phyloP scores from a whole-genome alignment of 2,888 invertebrate species.

The Eustalomyia histrio region DNA sequence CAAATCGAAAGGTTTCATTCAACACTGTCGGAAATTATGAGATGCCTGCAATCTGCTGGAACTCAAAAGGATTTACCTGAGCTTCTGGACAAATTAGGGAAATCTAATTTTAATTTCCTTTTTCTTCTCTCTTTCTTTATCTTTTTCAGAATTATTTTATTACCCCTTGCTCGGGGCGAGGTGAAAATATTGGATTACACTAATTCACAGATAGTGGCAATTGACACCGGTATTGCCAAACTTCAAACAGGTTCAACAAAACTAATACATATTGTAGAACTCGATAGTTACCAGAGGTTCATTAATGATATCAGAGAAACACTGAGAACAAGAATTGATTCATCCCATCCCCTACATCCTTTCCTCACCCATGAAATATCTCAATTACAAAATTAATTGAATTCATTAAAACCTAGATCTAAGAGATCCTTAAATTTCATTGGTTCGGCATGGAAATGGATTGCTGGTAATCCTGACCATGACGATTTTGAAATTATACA shows the following conservation, averaged over 20 bases:
- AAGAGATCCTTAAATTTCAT: not conserved
- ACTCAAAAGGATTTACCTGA: conserved; percentile 19
- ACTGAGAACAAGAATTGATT: not conserved
- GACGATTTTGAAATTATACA: too few species aligned
- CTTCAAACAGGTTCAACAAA: too few species aligned
- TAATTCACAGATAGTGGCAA: conserved; percentile 24
- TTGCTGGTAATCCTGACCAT: too few species aligned
- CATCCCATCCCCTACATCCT: conserved; percentile 18
- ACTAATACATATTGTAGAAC: conserved; percentile 29
- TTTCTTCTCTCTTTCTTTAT: too few species aligned
- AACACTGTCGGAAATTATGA: conserved; percentile 37
- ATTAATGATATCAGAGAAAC: not conserved
- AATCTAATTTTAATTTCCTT: not conserved
- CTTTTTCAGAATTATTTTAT: conserved; percentile 20
- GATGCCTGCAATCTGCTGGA: conserved; percentile 34
- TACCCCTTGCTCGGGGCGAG: conserved; percentile 3
- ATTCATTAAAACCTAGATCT: not conserved
- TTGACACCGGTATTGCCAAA: conserved; percentile 21
- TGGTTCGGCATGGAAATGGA: too few species aligned
- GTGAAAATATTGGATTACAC: conserved; percentile 40
- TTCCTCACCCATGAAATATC: not conserved
- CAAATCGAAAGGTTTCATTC: too few species aligned
- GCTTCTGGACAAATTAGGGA: conserved; percentile 27
- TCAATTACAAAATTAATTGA: conserved; percentile 23
- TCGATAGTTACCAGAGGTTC: not conserved